phyloP scores from a whole-genome alignment of 2,113 vertebrate genomes.

The Siphamia tubifer region DNA sequence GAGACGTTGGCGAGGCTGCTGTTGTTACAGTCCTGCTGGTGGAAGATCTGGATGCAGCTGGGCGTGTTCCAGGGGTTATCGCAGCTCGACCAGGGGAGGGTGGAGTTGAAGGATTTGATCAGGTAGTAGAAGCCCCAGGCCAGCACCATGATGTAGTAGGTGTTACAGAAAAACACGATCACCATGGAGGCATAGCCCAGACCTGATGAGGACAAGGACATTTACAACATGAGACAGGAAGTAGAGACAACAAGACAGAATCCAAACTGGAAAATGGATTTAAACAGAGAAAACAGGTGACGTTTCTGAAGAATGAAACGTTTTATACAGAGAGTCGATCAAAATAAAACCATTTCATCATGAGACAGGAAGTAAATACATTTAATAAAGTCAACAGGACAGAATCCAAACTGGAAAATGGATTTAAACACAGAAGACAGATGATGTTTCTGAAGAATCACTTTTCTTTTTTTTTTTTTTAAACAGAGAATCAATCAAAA shows the following conservation, averaged over 20 bases:
- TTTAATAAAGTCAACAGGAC: too few relatives aligned
- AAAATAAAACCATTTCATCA: too few relatives aligned
- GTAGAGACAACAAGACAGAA: not conserved
- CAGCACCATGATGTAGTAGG: conserved; percentile 88
- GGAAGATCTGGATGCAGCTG: conserved; percentile 79
- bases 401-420: too few relatives aligned
- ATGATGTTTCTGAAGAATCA: too few relatives aligned
- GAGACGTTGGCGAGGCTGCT: conserved; percentile 67
- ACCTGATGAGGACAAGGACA: conserved; percentile 56
- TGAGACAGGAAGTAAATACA: too few relatives aligned
- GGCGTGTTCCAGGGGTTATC: conserved; percentile 81
- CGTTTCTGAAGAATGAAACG: too few relatives aligned
- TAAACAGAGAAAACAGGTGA: too few relatives aligned
- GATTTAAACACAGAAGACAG: too few relatives aligned
- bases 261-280: too few relatives aligned
- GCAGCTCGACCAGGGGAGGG: conserved; percentile 82
- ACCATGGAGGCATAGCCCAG: conserved; percentile 84
- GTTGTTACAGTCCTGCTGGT: conserved; percentile 70
- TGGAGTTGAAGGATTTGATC: conserved; percentile 79
- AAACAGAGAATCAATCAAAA: too few relatives aligned
- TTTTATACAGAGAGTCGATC: too few relatives aligned
- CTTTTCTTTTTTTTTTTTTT: too few relatives aligned
- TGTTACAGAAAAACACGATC: conserved; percentile 87
- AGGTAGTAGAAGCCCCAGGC: conserved; percentile 87
- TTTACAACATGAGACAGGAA: not conserved